Base-by-base conservation (phyloP, 2,797 vertebrate species). In the Neopelma chrysocephalum region DNA sequence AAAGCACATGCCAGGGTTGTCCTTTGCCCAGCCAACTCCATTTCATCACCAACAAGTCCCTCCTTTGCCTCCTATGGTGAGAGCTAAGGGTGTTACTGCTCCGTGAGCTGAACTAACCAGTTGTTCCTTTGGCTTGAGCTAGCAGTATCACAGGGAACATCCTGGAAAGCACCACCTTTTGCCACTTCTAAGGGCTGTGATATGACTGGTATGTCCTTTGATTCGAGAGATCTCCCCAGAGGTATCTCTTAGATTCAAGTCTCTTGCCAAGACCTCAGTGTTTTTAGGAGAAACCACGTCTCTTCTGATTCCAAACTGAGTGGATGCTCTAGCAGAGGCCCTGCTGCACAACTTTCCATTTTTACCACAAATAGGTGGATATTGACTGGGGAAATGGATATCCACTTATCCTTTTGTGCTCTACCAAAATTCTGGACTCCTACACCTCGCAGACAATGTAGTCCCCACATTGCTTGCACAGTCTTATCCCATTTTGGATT, bases 381-480 rank as follows among this genome's bases (percentile, higher is more conserved):
- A 31, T 42, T 11, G 14, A 10, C 19, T 27, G 31, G n/a, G 62
- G 16, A 68, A 40, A 14, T 29, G 9, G 11, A 9, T 53, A 26
- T 45, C n/a, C n/a, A 38, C 13, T 25, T n/a, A 12, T 9, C 19
- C 31, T 65, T 25, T 20, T 66, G 15, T 3, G 4, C 36, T 34
- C 36, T 31, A 38, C 7, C 34, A 64, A 64, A 64, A 54, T 14
- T 68, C 6, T 19, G 66, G 42, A 16, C 21, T 47, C 42, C 58
- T 31, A 13, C 19, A 77, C 11, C 9, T 26, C n/a, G 3, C 1
- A n/a, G 12, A 26, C 2, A 57, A 78, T 36, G 6, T 0, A 54
- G n/a, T 62, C 13, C 12, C 31, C 38, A 57, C 9, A 7, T 20
- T 10, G 19, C n/a, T 57, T 47, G 9, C 19, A 12, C 9, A 25